A percentile compares a stretch with the other conserved stretches of the same genome.
Evolutionary conservation across 1,140 invertebrate species (phyloP).

Genomic region (Drosophila tristis): DNA sequence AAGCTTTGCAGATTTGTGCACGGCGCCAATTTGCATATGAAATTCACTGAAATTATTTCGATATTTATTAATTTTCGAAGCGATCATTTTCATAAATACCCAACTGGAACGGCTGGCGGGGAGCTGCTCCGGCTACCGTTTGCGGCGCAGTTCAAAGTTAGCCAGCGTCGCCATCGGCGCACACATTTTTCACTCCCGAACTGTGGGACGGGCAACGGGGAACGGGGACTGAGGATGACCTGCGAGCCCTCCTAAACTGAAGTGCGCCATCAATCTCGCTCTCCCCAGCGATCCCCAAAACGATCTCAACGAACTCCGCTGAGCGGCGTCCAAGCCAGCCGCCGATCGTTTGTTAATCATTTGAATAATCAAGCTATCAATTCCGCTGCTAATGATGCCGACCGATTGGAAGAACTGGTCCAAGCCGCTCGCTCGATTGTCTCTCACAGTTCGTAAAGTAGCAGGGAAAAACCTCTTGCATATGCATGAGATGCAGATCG

Average conservation of each 20-base stretch:
- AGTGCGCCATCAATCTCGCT: constrained; percentile 71
- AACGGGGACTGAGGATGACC: constrained; percentile 17
- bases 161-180: constrained; percentile 65
- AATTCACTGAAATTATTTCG: constrained; percentile 78
- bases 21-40: constrained; percentile 67
- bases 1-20: constrained; percentile 70
- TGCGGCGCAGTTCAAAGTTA: constrained; percentile 73
- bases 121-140: constrained; percentile 65
- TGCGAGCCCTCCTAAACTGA: constrained; percentile 66
- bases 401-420: constrained; percentile 59
- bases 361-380: constrained; percentile 84
- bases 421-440: constrained; percentile 39
- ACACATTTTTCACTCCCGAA: constrained; percentile 75
- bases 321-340: constrained; percentile 28
- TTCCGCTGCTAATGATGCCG: constrained; percentile 82
- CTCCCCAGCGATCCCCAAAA: constrained; percentile 22
- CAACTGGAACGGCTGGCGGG: constrained; percentile 40
- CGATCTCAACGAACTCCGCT: constrained; percentile 38
- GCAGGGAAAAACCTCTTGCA: constrained; percentile 62
- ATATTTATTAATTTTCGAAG: constrained; percentile 76
- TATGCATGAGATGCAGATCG: constrained; percentile 62
- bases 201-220: background rate
- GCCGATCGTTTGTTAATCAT: constrained; percentile 80
- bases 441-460: constrained; percentile 78
- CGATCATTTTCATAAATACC: constrained; percentile 65